phyloP scores from a whole-genome alignment of 1,140 invertebrate species.

The Microplitis demolitor region DNA sequence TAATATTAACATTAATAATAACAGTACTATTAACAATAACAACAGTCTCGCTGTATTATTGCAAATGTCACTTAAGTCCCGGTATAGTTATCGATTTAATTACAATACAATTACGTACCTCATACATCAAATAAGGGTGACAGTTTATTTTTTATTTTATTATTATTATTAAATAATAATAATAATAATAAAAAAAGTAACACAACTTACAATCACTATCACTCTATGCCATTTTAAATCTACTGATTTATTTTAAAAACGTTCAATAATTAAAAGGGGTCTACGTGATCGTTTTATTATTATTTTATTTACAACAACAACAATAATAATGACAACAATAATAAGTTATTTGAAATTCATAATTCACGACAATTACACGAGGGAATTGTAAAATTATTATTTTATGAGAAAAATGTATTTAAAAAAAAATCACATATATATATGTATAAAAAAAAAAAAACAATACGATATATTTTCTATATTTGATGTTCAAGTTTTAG shows the following conservation, averaged over 20 bases:
- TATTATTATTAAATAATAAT: background rate
- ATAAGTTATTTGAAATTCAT: no score
- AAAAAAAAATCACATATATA: constrained; percentile 39
- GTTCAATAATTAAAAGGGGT: no score
- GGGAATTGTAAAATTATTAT: background rate
- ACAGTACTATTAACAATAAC: no score
- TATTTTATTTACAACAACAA: no score
- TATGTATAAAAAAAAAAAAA: constrained; percentile 50
- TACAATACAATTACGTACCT: constrained; percentile 24
- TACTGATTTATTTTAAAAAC: no score
- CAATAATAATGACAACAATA: no score
- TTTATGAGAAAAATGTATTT: background rate
- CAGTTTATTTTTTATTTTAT: constrained; percentile 4
- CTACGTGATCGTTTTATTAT: no score
- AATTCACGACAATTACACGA: no score
- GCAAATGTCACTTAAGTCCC: constrained; percentile 25
- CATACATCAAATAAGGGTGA: constrained; percentile 28
- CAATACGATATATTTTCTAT: constrained; percentile 60
- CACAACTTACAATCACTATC: no score
- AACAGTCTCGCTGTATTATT: no score
- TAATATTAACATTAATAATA: no score
- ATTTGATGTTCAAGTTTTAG: constrained; percentile 60
- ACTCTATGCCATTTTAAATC: no score
- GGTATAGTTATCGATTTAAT: constrained; percentile 18
- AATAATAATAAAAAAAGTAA: background rate